Conservation (phyloP, 2,888 invertebrate genomes). For the Pimpla rufipes region DNA sequence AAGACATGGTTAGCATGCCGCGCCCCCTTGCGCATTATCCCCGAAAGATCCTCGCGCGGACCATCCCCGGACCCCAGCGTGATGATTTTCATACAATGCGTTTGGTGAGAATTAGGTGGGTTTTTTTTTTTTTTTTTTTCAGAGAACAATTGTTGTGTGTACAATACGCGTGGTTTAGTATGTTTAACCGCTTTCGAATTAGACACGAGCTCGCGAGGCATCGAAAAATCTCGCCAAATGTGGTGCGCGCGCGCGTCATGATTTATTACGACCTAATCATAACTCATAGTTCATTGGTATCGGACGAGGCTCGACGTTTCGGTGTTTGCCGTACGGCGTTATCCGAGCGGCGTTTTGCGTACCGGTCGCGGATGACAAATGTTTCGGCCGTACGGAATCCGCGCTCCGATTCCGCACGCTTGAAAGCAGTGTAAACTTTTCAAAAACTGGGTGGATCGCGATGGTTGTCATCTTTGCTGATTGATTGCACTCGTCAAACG, state of each 20-base stretch:
- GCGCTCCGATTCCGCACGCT: conserved; percentile 16
- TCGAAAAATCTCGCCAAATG: conserved; percentile 22
- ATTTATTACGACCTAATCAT: conserved; percentile 3
- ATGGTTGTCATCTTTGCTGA: conserved; percentile 36
- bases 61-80: conserved; percentile 63
- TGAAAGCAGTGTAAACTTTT: conserved; percentile 64
- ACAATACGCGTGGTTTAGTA: conserved; percentile 61
- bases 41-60: conserved; percentile 45
- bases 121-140: conserved; percentile 57
- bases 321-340: conserved; percentile 25
- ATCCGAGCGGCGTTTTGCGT: conserved; percentile 3
- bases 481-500: conserved; percentile 14
- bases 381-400: conserved; percentile 31
- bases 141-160: conserved; percentile 63
- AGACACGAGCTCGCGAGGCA: conserved; percentile 54
- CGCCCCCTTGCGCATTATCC: conserved; percentile 11
- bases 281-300: conserved; percentile 17
- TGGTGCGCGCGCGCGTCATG: neutral
- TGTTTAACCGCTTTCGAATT: conserved; percentile 39
- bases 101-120: conserved; percentile 74
- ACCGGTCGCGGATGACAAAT: conserved; percentile 37
- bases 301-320: neutral
- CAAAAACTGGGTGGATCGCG: conserved; percentile 56
- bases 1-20: conserved; percentile 38
- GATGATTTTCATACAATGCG: conserved; percentile 73